Conservation (phyloP, 2,797 vertebrate genomes). For the Carapus acus region DNA sequence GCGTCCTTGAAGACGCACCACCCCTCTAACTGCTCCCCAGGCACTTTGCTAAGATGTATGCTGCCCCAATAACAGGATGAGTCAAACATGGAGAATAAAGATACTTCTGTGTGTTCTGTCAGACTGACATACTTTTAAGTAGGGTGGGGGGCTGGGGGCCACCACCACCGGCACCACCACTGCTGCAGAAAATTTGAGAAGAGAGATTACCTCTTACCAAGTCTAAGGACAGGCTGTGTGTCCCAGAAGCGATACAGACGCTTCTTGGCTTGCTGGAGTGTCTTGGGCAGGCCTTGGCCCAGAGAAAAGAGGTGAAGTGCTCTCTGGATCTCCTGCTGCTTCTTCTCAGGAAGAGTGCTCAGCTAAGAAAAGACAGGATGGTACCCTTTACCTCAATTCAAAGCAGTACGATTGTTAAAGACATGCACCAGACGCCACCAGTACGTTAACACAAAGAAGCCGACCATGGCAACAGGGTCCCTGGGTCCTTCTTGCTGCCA, state of each 20-base stretch:
- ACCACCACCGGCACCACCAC: too few relatives aligned
- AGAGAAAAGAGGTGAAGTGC: conserved; percentile 91
- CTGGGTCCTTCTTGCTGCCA: conserved; percentile 69
- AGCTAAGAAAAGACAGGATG: conserved; percentile 66
- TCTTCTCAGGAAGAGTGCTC: conserved; percentile 83
- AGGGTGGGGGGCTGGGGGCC: too few relatives aligned
- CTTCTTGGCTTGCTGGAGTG: conserved; percentile 84
- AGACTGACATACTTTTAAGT: too few relatives aligned
- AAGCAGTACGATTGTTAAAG: neutral
- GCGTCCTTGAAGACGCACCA: too few relatives aligned
- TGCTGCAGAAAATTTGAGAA: neutral
- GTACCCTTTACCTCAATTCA: neutral
- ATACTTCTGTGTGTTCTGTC: too few relatives aligned
- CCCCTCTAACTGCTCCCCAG: too few relatives aligned
- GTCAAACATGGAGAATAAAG: too few relatives aligned
- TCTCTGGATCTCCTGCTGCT: conserved; percentile 95
- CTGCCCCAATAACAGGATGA: too few relatives aligned
- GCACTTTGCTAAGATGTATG: too few relatives aligned
- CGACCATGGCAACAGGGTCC: conserved; percentile 80
- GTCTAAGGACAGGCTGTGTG: conserved; percentile 88
- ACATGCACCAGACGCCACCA: neutral
- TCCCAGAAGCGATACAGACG: conserved; percentile 92
- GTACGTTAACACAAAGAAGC: conserved; percentile 24
- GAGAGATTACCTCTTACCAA: conserved; percentile 70
- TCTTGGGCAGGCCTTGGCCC: conserved; percentile 82